A percentile compares a stretch with the other conserved stretches of the same genome.
Evolutionary conservation across 2,797 vertebrate genomes (phyloP).

Genomic region (Liasis olivaceus): DNA sequence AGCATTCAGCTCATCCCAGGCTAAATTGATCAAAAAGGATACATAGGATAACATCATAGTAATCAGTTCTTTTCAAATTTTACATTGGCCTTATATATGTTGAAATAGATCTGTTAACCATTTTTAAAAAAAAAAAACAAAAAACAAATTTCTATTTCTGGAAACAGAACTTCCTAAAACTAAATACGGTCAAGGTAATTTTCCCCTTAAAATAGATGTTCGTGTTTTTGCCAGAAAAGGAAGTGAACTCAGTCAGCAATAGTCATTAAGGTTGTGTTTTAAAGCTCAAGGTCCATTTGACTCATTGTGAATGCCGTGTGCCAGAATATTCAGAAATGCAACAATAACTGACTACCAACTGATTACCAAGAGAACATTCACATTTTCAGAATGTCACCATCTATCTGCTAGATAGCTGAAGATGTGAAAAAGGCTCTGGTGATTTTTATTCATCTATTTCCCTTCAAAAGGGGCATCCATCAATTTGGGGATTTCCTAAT

Average conservation of each 20-base stretch:
- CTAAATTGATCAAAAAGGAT: too few relatives aligned
- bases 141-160: not conserved
- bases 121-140: too few relatives aligned
- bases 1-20: not conserved
- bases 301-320: not conserved
- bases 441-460: not conserved
- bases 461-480: not conserved
- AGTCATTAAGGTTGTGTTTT: not conserved
- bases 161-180: not conserved
- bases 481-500: not conserved
- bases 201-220: not conserved
- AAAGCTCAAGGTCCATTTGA: not conserved
- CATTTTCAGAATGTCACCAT: too few relatives aligned
- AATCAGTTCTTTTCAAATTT: not conserved
- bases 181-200: not conserved
- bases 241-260: not conserved
- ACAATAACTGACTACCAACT: too few relatives aligned
- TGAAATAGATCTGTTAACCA: not conserved
- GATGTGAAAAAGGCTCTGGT: not conserved
- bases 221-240: not conserved
- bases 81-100: not conserved
- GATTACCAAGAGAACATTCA: too few relatives aligned
- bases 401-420: not conserved
- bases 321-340: not conserved
- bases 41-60: too few relatives aligned